Evolutionary conservation across 1,140 invertebrate species (phyloP).

Genomic region (Eriocheir sinensis): DNA sequence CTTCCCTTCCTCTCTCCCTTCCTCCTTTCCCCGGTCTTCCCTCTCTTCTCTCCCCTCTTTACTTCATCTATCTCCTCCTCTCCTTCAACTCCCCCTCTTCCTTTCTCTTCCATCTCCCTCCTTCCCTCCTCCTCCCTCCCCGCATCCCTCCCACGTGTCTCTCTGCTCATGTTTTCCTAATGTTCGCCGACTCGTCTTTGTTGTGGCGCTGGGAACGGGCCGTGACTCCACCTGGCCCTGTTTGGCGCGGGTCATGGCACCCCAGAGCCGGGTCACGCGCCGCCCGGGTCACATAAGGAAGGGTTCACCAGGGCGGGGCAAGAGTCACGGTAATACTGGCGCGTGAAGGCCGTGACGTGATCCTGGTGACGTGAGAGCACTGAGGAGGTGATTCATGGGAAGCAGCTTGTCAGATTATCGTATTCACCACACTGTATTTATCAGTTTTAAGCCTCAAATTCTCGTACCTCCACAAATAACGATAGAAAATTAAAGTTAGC

Average conservation of each 20-base stretch:
- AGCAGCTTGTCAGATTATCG: too few species aligned
- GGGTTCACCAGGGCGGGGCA: background rate
- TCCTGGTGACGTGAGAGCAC: background rate
- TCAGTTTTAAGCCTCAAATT: too few species aligned
- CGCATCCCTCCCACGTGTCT: background rate
- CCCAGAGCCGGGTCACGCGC: background rate
- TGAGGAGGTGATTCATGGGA: too few species aligned
- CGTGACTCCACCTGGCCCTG: constrained; percentile 7
- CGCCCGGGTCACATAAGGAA: background rate
- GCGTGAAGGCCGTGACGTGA: constrained; percentile 1
- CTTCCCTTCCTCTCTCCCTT: background rate
- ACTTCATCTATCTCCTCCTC: background rate
- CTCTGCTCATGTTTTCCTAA: too few species aligned
- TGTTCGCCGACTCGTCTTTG: background rate
- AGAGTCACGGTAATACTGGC: background rate
- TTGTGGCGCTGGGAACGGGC: background rate
- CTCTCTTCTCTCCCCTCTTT: background rate
- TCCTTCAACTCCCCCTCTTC: background rate
- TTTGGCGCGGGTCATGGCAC: background rate
- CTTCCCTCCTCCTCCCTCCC: background rate
- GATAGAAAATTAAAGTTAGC: too few species aligned
- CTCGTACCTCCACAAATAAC: too few species aligned
- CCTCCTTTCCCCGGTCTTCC: background rate
- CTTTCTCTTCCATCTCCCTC: background rate
- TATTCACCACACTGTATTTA: too few species aligned